These are phyloP conservation scores for Drosophila limbata DNA, from an alignment of 2,888 invertebrate species.

Conservation along the genomic window DNA sequence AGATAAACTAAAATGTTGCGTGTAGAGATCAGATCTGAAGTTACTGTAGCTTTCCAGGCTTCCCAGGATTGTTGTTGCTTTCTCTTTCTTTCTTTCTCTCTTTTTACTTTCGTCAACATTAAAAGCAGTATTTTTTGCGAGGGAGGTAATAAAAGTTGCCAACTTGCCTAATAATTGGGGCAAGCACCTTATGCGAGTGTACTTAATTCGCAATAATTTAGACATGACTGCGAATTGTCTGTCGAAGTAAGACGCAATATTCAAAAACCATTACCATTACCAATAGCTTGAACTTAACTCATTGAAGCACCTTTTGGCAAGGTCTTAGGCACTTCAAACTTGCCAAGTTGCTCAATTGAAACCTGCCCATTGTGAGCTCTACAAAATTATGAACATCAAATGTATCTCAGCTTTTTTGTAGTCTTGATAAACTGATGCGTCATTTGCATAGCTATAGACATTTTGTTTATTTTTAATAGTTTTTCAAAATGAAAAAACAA, in stretches of 20 bases:
- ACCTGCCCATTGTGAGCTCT: conserved; percentile 17
- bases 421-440: conserved; percentile 48
- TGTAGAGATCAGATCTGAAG: conserved; percentile 4
- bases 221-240: conserved; percentile 25
- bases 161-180: neutral
- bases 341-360: conserved; percentile 41
- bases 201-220: conserved; percentile 28
- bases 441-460: conserved; percentile 41
- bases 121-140: neutral
- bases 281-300: conserved; percentile 21
- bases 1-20: neutral
- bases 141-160: neutral
- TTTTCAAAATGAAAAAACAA: conserved; percentile 19
- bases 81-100: neutral
- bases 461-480: conserved; percentile 9
- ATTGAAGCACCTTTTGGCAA: conserved; percentile 29
- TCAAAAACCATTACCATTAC: conserved; percentile 26
- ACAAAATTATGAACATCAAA: conserved; percentile 16
- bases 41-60: neutral
- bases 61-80: neutral
- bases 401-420: conserved; percentile 8
- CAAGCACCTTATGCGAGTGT: neutral
- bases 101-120: neutral
- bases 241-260: conserved; percentile 18
- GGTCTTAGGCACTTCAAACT: conserved; percentile 37